These are phyloP conservation scores for Noturus placidus DNA, from an alignment of 2,113 vertebrate species.

Conservation along the genomic window DNA sequence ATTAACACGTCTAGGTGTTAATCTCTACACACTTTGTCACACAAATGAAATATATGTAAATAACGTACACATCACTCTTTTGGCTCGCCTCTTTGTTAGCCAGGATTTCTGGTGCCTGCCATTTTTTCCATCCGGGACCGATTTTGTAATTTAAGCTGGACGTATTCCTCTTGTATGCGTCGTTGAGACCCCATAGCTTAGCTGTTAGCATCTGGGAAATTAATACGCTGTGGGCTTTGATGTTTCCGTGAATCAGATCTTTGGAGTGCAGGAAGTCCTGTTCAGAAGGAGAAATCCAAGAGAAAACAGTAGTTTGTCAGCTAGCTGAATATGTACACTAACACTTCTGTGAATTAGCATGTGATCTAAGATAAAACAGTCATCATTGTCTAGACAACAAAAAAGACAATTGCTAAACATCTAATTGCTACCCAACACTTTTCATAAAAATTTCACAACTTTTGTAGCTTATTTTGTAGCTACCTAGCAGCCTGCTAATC, in stretches of 20 bases:
- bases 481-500: neutral
- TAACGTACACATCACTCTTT: conserved; percentile 83
- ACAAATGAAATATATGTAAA: neutral
- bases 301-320: neutral
- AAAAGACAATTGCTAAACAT: neutral
- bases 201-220: conserved; percentile 78
- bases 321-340: neutral
- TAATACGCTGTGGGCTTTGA: conserved; percentile 85
- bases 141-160: conserved; percentile 61
- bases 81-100: conserved; percentile 69
- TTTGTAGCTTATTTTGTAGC: neutral
- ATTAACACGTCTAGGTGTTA: neutral
- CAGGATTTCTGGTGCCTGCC: conserved; percentile 88
- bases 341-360: neutral
- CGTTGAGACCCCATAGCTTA: conserved; percentile 85
- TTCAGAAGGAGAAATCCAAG: neutral
- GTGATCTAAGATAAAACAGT: neutral
- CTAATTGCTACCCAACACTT: too few species aligned
- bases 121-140: conserved; percentile 81
- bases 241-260: conserved; percentile 82
- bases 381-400: neutral
- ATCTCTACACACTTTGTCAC: neutral
- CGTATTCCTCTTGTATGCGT: conserved; percentile 73
- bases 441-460: too few species aligned
- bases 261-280: conserved; percentile 87